phyloP scores from a whole-genome alignment of 1,140 invertebrate genomes.

The Drosophila kikkawai region DNA sequence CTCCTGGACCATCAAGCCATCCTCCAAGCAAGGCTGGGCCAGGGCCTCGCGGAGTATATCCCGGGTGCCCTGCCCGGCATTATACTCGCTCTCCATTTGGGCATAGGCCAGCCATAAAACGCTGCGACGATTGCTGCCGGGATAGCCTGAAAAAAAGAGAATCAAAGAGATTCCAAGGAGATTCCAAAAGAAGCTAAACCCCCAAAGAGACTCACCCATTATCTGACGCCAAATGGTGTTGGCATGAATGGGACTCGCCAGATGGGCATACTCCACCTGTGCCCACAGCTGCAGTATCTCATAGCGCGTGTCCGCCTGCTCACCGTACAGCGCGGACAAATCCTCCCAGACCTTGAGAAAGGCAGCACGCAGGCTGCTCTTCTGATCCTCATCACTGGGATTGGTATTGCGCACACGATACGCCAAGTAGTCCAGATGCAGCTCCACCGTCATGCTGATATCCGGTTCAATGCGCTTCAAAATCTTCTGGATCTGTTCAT shows the following conservation, averaged over 20 bases:
- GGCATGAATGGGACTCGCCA: slow-evolving; percentile 26
- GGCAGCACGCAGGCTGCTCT: slow-evolving; percentile 48
- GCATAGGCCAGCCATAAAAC: slow-evolving; percentile 50
- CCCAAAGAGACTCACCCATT: slow-evolving; percentile 25
- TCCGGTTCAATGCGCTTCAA: slow-evolving; percentile 18
- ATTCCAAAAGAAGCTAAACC: too few relatives aligned
- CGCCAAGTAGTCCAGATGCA: slow-evolving; percentile 63
- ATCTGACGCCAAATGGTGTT: slow-evolving; percentile 71
- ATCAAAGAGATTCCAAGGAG: not conserved
- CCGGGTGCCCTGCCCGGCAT: slow-evolving; percentile 8
- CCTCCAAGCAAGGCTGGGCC: slow-evolving; percentile 31
- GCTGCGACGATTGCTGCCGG: slow-evolving; percentile 39
- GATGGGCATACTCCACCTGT: slow-evolving; percentile 66
- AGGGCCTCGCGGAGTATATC: slow-evolving; percentile 37
- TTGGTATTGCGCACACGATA: slow-evolving; percentile 53
- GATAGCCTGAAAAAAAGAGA: slow-evolving; percentile 53
- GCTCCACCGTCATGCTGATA: slow-evolving; percentile 46
- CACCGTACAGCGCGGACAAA: slow-evolving; percentile 67
- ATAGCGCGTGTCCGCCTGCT: slow-evolving; percentile 69
- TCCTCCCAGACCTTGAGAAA: slow-evolving; percentile 70
- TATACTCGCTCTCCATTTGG: slow-evolving; percentile 59
- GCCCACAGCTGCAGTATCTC: slow-evolving; percentile 82
- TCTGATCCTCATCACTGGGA: slow-evolving; percentile 6
- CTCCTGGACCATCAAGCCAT: slow-evolving; percentile 29
- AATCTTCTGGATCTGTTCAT: slow-evolving; percentile 8